phyloP scores from a whole-genome alignment of 2,888 invertebrate species.

The Koerneria pararmatus region DNA sequence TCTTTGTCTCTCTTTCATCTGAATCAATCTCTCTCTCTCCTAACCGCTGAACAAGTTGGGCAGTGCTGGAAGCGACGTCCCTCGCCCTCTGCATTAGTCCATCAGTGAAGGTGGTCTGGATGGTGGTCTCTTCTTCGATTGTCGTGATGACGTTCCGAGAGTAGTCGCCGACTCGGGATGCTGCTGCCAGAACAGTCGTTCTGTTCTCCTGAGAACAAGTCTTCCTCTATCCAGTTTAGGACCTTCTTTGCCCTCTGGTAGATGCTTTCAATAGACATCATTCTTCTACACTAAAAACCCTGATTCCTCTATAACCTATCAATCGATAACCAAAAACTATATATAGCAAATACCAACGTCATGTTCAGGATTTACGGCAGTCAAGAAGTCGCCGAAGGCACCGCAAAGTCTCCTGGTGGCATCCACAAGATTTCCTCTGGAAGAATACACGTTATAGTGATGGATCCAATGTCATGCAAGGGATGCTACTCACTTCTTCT shows the following conservation, averaged over 20 bases:
- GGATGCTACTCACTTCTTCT: slow-evolving; percentile 58
- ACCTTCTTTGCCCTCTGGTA: neutral
- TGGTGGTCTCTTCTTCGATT: slow-evolving; percentile 30
- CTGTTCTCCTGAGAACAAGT: slow-evolving; percentile 67
- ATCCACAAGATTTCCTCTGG: slow-evolving; percentile 80
- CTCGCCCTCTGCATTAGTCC: slow-evolving; percentile 88
- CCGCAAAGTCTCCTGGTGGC: slow-evolving; percentile 86
- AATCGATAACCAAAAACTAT: slow-evolving; percentile 58
- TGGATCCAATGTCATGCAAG: neutral
- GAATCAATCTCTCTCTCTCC: too few relatives aligned
- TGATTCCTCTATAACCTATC: too few relatives aligned
- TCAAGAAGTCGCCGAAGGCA: slow-evolving; percentile 84
- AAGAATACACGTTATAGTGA: slow-evolving; percentile 39
- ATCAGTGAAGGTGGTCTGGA: slow-evolving; percentile 64
- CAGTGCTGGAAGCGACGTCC: slow-evolving; percentile 94
- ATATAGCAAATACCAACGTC: slow-evolving; percentile 65
- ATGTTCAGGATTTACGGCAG: slow-evolving; percentile 89
- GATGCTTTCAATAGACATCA: too few relatives aligned
- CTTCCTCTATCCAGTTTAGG: neutral
- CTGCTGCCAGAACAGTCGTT: slow-evolving; percentile 87
- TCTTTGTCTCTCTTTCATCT: too few relatives aligned
- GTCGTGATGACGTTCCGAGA: slow-evolving; percentile 72
- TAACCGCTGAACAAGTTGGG: slow-evolving; percentile 76
- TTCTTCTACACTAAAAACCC: too few relatives aligned
- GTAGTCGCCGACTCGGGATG: slow-evolving; percentile 91